Evolutionary conservation across 2,797 vertebrate species (phyloP).

Genomic region (Scarus forsteni): DNA sequence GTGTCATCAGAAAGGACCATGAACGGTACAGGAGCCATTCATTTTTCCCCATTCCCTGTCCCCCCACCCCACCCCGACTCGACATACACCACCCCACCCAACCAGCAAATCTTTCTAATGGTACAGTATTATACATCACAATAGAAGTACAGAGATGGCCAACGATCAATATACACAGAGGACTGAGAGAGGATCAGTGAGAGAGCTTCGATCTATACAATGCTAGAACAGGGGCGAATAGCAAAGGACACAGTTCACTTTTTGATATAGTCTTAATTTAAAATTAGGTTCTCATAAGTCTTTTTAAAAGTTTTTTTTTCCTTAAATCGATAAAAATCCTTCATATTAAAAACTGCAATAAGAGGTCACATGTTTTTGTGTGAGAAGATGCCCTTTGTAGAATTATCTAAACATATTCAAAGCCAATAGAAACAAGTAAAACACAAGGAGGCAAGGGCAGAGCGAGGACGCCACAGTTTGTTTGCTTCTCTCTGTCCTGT

Average conservation of each 20-base stretch:
- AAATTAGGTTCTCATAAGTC: slow-evolving; percentile 82
- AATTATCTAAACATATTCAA: slow-evolving; percentile 49
- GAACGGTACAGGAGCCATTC: slow-evolving; percentile 82
- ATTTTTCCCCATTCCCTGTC: slow-evolving; percentile 61
- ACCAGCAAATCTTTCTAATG: slow-evolving; percentile 87
- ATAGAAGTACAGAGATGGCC: slow-evolving; percentile 90
- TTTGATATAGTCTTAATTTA: slow-evolving; percentile 78
- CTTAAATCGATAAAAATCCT: slow-evolving; percentile 87
- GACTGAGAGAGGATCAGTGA: slow-evolving; percentile 82
- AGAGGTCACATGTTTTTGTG: slow-evolving; percentile 73
- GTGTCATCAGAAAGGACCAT: slow-evolving; percentile 86
- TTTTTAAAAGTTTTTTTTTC: slow-evolving; percentile 68
- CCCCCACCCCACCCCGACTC: slow-evolving; percentile 66
- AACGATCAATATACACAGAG: slow-evolving; percentile 84
- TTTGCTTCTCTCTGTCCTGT: slow-evolving; percentile 67
- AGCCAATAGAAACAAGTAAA: slow-evolving; percentile 53
- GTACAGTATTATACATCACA: slow-evolving; percentile 91
- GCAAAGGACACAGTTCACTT: slow-evolving; percentile 75
- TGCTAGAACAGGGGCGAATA: slow-evolving; percentile 75
- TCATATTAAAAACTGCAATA: slow-evolving; percentile 85
- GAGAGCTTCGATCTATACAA: slow-evolving; percentile 83
- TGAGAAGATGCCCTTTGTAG: slow-evolving; percentile 75
- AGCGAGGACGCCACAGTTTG: slow-evolving; percentile 59
- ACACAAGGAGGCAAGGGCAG: slow-evolving; percentile 60
- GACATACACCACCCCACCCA: slow-evolving; percentile 70